Evolutionary conservation across 2,113 vertebrate species (phyloP).

Genomic region (Thamnaconus septentrionalis): DNA sequence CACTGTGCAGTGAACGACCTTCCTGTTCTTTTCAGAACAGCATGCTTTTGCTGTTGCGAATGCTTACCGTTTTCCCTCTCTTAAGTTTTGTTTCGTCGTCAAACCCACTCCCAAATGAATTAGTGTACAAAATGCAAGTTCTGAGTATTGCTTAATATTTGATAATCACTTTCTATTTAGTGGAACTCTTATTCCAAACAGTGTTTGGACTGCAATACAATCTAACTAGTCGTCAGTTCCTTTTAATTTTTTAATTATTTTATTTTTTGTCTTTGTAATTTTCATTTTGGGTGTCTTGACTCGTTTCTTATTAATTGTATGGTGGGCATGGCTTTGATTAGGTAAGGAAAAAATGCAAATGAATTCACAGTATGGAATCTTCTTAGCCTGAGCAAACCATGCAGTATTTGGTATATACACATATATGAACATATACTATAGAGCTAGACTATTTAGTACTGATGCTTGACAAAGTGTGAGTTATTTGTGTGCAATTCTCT

Average conservation of each 20-base stretch:
- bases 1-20: conserved; percentile 78
- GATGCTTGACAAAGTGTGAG: conserved; percentile 98
- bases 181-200: conserved; percentile 80
- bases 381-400: conserved; percentile 93
- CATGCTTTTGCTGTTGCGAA: conserved; percentile 87
- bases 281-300: conserved; percentile 73
- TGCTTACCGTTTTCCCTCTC: conserved; percentile 78
- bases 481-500: conserved; percentile 98
- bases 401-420: conserved; percentile 93
- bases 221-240: conserved; percentile 84
- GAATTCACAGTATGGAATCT: conserved; percentile 88
- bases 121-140: conserved; percentile 88
- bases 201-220: conserved; percentile 96
- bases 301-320: conserved; percentile 82
- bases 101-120: conserved; percentile 76
- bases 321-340: conserved; percentile 92
- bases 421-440: conserved; percentile 80
- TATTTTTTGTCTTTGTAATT: conserved; percentile 76
- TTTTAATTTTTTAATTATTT: conserved; percentile 32
- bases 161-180: conserved; percentile 92
- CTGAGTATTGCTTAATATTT: conserved; percentile 91
- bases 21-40: conserved; percentile 80
- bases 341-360: conserved; percentile 86
- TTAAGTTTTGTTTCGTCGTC: conserved; percentile 6
- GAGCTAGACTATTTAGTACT: conserved; percentile 96